Conservation (phyloP, 2,888 invertebrate species). For the Sminthurides aquaticus region DNA sequence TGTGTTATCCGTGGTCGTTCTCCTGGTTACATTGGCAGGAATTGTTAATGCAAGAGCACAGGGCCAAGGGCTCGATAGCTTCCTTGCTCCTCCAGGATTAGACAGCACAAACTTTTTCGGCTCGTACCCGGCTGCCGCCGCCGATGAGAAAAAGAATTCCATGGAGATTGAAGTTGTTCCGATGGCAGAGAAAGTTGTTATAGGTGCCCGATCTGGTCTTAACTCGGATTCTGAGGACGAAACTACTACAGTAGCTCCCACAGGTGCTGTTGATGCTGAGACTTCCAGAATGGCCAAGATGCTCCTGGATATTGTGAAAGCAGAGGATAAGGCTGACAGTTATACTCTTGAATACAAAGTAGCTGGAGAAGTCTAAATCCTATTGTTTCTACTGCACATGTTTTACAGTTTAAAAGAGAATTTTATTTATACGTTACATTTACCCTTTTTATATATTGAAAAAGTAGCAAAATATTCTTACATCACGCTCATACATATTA, state of each 20-base stretch:
- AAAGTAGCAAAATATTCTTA: background rate
- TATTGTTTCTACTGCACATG: background rate
- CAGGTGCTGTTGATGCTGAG: no score
- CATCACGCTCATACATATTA: no score
- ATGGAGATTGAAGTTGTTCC: background rate
- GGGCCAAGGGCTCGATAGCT: background rate
- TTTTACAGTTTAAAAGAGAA: no score
- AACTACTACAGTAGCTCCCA: background rate
- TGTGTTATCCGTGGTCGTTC: background rate
- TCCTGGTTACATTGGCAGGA: background rate
- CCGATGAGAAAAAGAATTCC: background rate
- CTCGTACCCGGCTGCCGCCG: background rate
- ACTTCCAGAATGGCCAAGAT: no score
- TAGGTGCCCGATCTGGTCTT: background rate
- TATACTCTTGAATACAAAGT: conserved; percentile 2
- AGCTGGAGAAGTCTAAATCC: background rate
- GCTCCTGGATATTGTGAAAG: background rate
- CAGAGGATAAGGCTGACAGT: background rate
- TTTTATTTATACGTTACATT: no score
- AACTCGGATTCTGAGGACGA: background rate
- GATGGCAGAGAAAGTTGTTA: background rate
- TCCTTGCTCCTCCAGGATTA: background rate
- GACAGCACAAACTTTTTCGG: background rate
- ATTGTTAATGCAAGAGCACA: background rate
- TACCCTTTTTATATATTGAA: background rate